phyloP scores from a whole-genome alignment of 2,888 invertebrate species.

The Pherbina coryleti region DNA sequence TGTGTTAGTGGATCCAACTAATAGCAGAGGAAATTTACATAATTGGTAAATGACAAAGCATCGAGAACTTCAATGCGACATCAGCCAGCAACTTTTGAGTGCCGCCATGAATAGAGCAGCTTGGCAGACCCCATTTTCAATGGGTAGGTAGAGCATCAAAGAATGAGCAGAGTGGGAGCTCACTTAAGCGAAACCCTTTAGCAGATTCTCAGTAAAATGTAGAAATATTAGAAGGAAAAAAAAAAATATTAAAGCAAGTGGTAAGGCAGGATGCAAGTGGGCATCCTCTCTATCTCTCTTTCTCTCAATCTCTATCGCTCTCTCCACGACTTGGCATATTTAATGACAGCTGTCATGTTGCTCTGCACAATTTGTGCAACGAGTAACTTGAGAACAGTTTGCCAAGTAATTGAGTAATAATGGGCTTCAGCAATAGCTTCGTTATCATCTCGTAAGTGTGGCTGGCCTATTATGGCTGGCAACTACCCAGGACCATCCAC shows the following conservation, averaged over 20 bases:
- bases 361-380: constrained; percentile 4
- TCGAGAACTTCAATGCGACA: constrained; percentile 14
- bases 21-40: constrained; percentile 28
- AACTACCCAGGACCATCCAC: not conserved
- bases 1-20: not conserved
- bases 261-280: not conserved
- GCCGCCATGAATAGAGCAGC: not conserved
- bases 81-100: constrained; percentile 4
- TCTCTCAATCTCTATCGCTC: not conserved
- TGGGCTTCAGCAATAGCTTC: constrained; percentile 21
- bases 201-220: not conserved
- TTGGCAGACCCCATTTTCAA: no score
- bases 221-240: not conserved
- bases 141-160: no score
- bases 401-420: constrained; percentile 34
- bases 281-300: not conserved
- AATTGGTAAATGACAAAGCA: constrained; percentile 30
- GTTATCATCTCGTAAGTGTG: constrained; percentile 17
- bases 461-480: not conserved
- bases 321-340: not conserved
- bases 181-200: no score
- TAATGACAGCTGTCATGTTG: constrained; percentile 35
- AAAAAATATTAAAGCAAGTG: not conserved
- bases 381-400: constrained; percentile 30
- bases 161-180: no score